A percentile compares a stretch with the other conserved stretches of the same genome.
These are phyloP conservation scores for Bolinopsis microptera DNA, from an alignment of 37 sponge, comb jelly and placozoan genomes.

Conservation along the genomic window DNA sequence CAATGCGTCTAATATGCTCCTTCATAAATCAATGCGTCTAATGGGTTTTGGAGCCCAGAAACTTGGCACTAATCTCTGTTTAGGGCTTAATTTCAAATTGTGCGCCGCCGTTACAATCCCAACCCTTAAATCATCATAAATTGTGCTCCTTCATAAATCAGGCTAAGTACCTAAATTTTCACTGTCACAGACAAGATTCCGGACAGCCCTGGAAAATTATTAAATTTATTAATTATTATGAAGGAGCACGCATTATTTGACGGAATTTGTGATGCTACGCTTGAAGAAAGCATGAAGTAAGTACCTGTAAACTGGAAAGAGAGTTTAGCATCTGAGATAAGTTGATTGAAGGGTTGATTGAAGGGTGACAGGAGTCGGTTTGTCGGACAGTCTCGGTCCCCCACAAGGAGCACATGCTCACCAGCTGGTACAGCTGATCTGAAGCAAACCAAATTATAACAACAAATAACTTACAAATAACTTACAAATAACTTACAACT, in stretches of 20 bases:
- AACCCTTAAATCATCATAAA: not conserved
- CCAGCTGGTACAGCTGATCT: constrained; percentile 49
- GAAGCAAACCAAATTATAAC: not conserved
- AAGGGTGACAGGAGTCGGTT: not conserved
- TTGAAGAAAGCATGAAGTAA: not conserved
- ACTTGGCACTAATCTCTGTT: not conserved
- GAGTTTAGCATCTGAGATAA: not conserved
- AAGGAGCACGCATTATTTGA: not conserved
- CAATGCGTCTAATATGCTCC: too few species aligned
- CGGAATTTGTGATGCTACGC: not conserved
- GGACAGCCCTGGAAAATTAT: not conserved
- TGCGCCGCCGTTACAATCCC: not conserved
- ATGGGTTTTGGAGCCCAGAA: not conserved
- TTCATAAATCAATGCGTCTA: not conserved
- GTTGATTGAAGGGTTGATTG: not conserved
- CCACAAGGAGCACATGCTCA: constrained; percentile 43
- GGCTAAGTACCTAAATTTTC: not conserved
- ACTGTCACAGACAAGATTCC: not conserved
- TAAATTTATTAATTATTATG: not conserved
- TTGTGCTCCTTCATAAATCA: not conserved
- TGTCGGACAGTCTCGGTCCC: not conserved
- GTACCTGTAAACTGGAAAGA: not conserved
- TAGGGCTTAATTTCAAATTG: not conserved
- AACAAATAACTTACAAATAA: not conserved
- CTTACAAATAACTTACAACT: not conserved